Evolutionary conservation across 2,797 vertebrate genomes (phyloP), one percentile per base, ranked within the genome.

Genomic region (Centroberyx gerrardi): DNA sequence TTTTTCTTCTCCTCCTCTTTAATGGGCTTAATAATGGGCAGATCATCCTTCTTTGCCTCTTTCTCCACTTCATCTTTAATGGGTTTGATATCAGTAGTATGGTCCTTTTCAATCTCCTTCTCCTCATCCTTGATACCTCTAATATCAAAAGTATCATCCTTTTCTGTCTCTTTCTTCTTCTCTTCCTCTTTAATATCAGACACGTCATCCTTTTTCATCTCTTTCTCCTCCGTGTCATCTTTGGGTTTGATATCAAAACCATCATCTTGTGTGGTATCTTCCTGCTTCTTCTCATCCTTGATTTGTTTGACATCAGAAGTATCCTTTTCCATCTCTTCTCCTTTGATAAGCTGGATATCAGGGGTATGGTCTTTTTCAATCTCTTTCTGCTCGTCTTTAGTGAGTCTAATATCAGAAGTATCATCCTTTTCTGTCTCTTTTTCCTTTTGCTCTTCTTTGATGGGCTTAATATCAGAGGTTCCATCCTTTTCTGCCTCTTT

Each of bases 171-270:
- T 61, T 78, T 76, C 36, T 86, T 76, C 46, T 14, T 86, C 63
- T 91, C 76, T 52, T 81, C 82, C 14, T 88, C 76, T 85, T 74
- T 81, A 18, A 74, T 40, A 28, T 73, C 81, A 62, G 53, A 58
- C 29, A 79, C 80, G 28, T 78, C 75, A 27, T 65, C 71, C 15
- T 48, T 74, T 77, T 63, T 52, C 61, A 61, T 36, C 9, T 78
- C 73, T 8, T 38, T 76, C 22, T 85, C 81, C 8, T 52, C 70
- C 14, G 62, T 38, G 15, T 86, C 81, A 66, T 17, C 64, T 72
- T 76, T 78, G 18, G 74, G 55, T 85, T 92, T 92, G 40, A 86
- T 87, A 60, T 95, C 94, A 73, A 75, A 85, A 9, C 90, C 90
- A 3, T 92, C 87, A 12, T 88, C 90, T 67, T 72, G 52, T 74